These are phyloP conservation scores for Cryptosula pallasiana DNA, from an alignment of 2,888 invertebrate species.

Conservation along the genomic window DNA sequence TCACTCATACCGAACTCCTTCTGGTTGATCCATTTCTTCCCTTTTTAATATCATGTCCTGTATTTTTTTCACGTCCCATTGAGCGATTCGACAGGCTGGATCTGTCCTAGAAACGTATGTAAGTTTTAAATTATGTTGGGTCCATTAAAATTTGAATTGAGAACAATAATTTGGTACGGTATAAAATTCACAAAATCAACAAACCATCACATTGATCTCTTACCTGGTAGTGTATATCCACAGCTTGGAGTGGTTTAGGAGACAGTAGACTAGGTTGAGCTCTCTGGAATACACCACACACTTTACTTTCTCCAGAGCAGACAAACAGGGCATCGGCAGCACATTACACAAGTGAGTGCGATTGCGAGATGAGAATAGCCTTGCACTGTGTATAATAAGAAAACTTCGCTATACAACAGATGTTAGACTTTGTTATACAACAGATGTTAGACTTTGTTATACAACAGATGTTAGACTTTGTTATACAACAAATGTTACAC, in stretches of 20 bases:
- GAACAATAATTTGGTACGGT: too few relatives aligned
- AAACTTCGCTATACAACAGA: too few relatives aligned
- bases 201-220: too few relatives aligned
- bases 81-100: conserved; percentile 46
- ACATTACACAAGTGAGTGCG: conserved; percentile 45
- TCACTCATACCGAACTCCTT: too few relatives aligned
- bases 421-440: too few relatives aligned
- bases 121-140: background rate
- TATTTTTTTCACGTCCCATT: conserved; percentile 44
- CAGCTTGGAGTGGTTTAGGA: conserved; percentile 40
- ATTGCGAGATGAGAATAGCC: background rate
- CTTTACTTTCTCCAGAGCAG: conserved; percentile 40
- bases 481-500: too few relatives aligned
- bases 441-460: too few relatives aligned
- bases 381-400: background rate
- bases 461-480: too few relatives aligned
- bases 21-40: conserved; percentile 15
- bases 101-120: conserved; percentile 41
- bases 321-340: conserved; percentile 47
- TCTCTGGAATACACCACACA: conserved; percentile 46
- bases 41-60: conserved; percentile 32
- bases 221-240: conserved; percentile 52
- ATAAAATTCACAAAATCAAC: too few relatives aligned
- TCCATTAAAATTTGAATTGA: too few relatives aligned
- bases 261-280: conserved; percentile 43